Evolutionary conservation across 2,888 invertebrate species (phyloP).

Genomic region (Andrena camellia): DNA sequence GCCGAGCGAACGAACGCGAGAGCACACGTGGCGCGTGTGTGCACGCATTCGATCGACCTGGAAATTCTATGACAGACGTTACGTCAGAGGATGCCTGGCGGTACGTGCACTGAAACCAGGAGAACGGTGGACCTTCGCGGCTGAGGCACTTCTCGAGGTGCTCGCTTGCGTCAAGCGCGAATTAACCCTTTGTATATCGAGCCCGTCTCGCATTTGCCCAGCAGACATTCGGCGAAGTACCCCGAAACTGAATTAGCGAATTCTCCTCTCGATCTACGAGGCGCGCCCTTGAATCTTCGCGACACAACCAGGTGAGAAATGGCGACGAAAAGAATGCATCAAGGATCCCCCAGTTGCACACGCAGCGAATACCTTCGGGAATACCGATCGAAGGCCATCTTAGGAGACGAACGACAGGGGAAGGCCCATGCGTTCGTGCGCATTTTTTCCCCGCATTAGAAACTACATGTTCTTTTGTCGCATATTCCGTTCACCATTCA

Average conservation of each 20-base stretch:
- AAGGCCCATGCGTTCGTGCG: conserved; percentile 13
- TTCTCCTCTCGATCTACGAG: not conserved
- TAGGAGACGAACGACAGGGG: not conserved
- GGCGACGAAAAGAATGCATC: not conserved
- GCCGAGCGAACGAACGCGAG: conserved; percentile 63
- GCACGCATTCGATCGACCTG: conserved; percentile 18
- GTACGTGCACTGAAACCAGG: conserved; percentile 1
- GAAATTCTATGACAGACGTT: conserved; percentile 37
- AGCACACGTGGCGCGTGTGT: conserved; percentile 12
- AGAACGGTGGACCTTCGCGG: conserved; percentile 1
- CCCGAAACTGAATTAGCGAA: not conserved
- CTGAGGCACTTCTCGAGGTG: not conserved
- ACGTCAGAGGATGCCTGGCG: conserved; percentile 27
- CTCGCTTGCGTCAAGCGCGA: not conserved
- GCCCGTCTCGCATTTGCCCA: not conserved
- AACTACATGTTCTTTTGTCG: not conserved
- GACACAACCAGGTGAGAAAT: not conserved
- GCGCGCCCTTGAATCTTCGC: not conserved
- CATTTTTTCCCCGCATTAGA: not conserved
- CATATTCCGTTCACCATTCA: too few species aligned
- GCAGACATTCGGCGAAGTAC: not conserved
- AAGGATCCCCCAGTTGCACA: not conserved
- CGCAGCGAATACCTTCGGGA: not conserved
- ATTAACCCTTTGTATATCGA: not conserved
- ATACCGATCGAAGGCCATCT: conserved; percentile 16